Percentiles rank a stretch among this genome's conserved stretches.
These are phyloP conservation scores for Myrmophylax atrothorax DNA, from an alignment of 2,113 vertebrate species.

Conservation along the genomic window DNA sequence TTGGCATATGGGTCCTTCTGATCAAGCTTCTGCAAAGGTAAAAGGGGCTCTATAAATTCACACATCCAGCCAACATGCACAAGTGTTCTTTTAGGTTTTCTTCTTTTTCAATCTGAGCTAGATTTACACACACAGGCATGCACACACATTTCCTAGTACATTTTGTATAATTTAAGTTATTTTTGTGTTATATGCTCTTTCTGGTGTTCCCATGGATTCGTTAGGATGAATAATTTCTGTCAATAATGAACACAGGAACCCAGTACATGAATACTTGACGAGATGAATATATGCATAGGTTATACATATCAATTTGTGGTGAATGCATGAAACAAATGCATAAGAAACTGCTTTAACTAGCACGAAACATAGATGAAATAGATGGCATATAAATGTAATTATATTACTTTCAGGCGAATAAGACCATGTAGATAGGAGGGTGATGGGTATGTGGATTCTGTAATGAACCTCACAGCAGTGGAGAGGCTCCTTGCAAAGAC, in stretches of 20 bases:
- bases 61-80: neutral
- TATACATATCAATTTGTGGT: constrained; percentile 64
- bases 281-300: constrained; percentile 73
- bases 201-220: constrained; percentile 51
- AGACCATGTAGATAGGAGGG: neutral
- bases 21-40: neutral
- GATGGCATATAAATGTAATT: constrained; percentile 47
- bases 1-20: neutral
- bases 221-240: constrained; percentile 71
- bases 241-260: constrained; percentile 68
- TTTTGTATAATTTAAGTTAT: constrained; percentile 64
- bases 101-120: constrained; percentile 1
- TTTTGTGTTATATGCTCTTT: constrained; percentile 53
- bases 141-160: neutral
- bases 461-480: constrained; percentile 32
- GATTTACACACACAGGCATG: neutral
- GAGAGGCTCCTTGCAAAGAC: neutral
- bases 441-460: neutral
- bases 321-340: constrained; percentile 64
- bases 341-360: constrained; percentile 61
- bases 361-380: constrained; percentile 36
- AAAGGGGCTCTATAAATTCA: neutral
- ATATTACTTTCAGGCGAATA: constrained; percentile 43
- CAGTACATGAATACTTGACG: constrained; percentile 68
- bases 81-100: neutral